phyloP scores from a whole-genome alignment of 2,888 invertebrate species.

The Plebejus anna region DNA sequence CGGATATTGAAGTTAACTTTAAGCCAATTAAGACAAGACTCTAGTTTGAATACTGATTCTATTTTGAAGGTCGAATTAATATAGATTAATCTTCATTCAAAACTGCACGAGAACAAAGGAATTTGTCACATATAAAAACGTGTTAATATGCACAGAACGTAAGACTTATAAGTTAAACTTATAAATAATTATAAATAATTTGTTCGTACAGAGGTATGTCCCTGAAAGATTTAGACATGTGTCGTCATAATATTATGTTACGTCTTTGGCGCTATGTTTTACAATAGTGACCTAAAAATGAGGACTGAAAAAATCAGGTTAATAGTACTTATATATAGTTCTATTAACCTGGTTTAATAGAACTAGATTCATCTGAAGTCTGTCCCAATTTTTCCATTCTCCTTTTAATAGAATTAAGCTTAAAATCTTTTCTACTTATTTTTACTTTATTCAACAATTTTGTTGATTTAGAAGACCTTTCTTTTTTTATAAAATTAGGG shows the following conservation, averaged over 20 bases:
- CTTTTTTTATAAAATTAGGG: no score
- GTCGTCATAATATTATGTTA: background rate
- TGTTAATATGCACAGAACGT: constrained; percentile 18
- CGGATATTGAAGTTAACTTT: background rate
- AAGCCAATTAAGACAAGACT: background rate
- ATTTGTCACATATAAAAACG: constrained; percentile 10
- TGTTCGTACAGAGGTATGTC: background rate
- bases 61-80: background rate
- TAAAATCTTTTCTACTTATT: no score
- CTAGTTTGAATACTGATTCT: background rate
- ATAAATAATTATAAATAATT: constrained; percentile 28
- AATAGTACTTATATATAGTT: background rate
- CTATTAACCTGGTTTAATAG: no score
- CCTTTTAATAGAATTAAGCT: background rate
- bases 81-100: background rate
- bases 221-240: background rate
- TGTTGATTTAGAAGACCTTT: no score
- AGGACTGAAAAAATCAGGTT: background rate
- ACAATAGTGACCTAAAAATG: background rate
- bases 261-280: background rate
- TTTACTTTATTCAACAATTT: no score
- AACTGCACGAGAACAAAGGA: constrained; percentile 21
- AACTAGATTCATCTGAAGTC: background rate
- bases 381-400: background rate
- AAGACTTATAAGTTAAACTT: constrained; percentile 21